phyloP scores from a whole-genome alignment of 2,888 invertebrate genomes.

The Drosophila trichaetosa region DNA sequence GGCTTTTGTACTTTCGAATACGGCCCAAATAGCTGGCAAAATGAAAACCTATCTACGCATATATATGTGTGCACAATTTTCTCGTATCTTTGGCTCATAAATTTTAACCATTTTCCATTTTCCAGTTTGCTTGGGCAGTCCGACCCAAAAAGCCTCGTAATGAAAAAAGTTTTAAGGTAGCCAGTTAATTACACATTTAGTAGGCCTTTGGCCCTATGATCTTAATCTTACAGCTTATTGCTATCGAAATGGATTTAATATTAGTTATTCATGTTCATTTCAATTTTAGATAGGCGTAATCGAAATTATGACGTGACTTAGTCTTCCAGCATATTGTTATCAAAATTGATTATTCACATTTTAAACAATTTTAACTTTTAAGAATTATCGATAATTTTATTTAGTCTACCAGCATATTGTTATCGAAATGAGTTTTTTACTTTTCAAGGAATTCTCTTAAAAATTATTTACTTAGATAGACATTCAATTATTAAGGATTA shows the following conservation, averaged over 20 bases:
- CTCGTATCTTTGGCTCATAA: constrained; percentile 73
- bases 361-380: accelerated
- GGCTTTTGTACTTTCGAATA: background rate
- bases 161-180: constrained; percentile 65
- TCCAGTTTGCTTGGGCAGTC: background rate
- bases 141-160: constrained; percentile 23
- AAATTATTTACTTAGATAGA: too few species aligned
- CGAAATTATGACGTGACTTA: background rate
- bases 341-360: background rate
- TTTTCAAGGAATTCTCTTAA: too few species aligned
- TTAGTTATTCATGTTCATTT: background rate
- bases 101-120: constrained; percentile 62
- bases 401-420: background rate
- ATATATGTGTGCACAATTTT: constrained; percentile 26
- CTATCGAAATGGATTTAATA: constrained; percentile 6
- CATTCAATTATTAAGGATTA: background rate
- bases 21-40: constrained; percentile 17
- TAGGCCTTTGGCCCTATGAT: background rate
- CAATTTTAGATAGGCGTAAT: background rate
- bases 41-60: constrained; percentile 12
- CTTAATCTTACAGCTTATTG: constrained; percentile 12
- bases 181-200: constrained; percentile 60
- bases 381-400: background rate
- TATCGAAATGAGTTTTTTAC: background rate
- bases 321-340: background rate